Evolutionary conservation across 2,113 vertebrate genomes (phyloP).

Genomic region (Eolophus roseicapilla): DNA sequence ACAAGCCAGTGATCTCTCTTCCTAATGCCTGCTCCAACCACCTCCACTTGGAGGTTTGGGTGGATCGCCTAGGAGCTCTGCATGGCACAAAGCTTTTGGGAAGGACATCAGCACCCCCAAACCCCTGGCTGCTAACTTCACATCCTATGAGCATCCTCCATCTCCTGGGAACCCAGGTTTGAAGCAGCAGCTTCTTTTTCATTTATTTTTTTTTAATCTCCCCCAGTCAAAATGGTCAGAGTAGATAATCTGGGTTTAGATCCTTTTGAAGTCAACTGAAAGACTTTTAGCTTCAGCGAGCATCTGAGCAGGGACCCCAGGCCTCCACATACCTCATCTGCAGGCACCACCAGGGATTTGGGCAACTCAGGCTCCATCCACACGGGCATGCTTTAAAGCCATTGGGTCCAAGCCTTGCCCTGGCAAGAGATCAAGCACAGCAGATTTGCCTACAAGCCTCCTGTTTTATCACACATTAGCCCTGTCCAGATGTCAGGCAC

Average conservation of each 20-base stretch:
- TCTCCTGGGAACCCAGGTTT: background rate
- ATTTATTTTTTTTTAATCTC: background rate
- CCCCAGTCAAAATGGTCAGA: background rate
- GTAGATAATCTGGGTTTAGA: background rate
- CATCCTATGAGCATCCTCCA: background rate
- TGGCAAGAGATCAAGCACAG: background rate
- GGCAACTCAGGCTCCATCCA: background rate
- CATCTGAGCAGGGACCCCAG: rapidly evolving
- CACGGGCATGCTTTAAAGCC: background rate
- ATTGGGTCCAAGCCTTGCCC: background rate
- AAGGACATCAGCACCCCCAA: background rate
- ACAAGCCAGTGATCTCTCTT: background rate
- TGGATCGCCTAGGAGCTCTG: background rate
- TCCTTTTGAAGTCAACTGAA: conserved; percentile 2
- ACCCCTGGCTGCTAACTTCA: background rate
- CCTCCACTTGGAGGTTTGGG: rapidly evolving
- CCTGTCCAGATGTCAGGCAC: background rate
- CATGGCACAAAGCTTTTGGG: background rate
- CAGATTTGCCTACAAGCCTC: background rate
- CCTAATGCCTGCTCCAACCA: background rate
- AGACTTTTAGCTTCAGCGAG: background rate
- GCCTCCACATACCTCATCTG: background rate
- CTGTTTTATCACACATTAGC: background rate
- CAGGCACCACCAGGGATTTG: background rate
- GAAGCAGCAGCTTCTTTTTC: background rate